Evolutionary conservation across 2,888 invertebrate species (phyloP).

Genomic region (Coremacera marginata): DNA sequence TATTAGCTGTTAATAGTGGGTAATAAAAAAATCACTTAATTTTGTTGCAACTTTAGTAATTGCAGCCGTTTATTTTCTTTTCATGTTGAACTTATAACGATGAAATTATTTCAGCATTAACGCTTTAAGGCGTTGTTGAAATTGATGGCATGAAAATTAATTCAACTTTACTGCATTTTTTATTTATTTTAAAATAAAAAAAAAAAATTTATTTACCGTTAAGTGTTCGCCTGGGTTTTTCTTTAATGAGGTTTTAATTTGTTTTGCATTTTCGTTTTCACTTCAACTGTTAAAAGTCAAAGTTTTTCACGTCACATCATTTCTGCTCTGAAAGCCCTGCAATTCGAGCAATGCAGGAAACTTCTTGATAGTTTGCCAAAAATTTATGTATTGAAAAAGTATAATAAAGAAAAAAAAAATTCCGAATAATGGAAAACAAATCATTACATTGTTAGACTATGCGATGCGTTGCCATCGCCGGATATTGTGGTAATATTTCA

Average conservation of each 20-base stretch:
- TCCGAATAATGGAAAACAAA: not conserved
- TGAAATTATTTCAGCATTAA: not conserved
- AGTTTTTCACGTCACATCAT: not conserved
- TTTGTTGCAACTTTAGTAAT: slow-evolving; percentile 11
- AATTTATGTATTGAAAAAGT: not conserved
- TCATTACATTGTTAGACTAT: not conserved
- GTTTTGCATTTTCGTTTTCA: not conserved
- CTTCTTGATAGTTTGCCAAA: slow-evolving; percentile 5
- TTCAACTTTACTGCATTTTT: too few relatives aligned
- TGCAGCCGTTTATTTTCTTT: not conserved
- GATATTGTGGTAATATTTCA: not conserved
- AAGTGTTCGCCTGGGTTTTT: not conserved
- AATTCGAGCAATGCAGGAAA: not conserved
- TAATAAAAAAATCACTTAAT: slow-evolving; percentile 17
- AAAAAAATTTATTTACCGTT: too few relatives aligned
- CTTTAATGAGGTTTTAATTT: slow-evolving; percentile 2
- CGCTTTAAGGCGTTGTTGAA: not conserved
- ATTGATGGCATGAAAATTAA: too few relatives aligned
- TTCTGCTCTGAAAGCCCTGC: slow-evolving; percentile 7
- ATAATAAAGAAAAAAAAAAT: not conserved
- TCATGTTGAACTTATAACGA: not conserved
- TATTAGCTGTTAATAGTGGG: not conserved
- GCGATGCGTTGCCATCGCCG: not conserved
- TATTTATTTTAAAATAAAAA: too few relatives aligned
- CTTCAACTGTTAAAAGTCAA: not conserved